Evolutionary conservation across 2,888 invertebrate genomes (phyloP).

Genomic region (Aproaerema taeniolella): DNA sequence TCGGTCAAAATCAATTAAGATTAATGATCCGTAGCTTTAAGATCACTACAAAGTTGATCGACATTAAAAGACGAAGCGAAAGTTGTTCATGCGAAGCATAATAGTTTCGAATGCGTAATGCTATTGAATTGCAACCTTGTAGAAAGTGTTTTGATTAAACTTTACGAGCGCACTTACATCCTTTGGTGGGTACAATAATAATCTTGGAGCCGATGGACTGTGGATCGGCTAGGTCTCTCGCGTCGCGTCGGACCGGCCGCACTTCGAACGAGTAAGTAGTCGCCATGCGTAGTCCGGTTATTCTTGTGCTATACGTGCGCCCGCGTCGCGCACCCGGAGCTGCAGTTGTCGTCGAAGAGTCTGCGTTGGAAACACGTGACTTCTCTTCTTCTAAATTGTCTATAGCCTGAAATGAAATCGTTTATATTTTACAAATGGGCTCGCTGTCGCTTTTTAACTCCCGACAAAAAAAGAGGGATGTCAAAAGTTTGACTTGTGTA

Average conservation of each 20-base stretch:
- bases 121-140: too few relatives aligned
- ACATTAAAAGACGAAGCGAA: too few relatives aligned
- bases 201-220: slow-evolving; percentile 80
- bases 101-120: too few relatives aligned
- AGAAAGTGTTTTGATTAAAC: too few relatives aligned
- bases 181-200: slow-evolving; percentile 88
- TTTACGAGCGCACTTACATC: slow-evolving; percentile 90
- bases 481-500: too few relatives aligned
- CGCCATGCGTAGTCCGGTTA: slow-evolving; percentile 86
- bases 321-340: slow-evolving; percentile 36
- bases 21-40: too few relatives aligned
- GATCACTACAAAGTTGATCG: too few relatives aligned
- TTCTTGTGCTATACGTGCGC: slow-evolving; percentile 74
- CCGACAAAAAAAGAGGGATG: too few relatives aligned
- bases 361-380: slow-evolving; percentile 21
- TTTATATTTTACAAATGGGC: background rate
- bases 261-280: slow-evolving; percentile 90
- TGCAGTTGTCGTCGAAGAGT: slow-evolving; percentile 31
- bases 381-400: slow-evolving; percentile 54
- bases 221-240: slow-evolving; percentile 69
- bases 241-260: slow-evolving; percentile 74
- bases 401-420: slow-evolving; percentile 46
- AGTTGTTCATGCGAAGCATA: too few relatives aligned
- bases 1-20: too few relatives aligned
- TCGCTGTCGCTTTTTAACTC: background rate